Evolutionary conservation across 2,888 invertebrate genomes (phyloP).

Genomic region (Hermaeophaga mercurialis): DNA sequence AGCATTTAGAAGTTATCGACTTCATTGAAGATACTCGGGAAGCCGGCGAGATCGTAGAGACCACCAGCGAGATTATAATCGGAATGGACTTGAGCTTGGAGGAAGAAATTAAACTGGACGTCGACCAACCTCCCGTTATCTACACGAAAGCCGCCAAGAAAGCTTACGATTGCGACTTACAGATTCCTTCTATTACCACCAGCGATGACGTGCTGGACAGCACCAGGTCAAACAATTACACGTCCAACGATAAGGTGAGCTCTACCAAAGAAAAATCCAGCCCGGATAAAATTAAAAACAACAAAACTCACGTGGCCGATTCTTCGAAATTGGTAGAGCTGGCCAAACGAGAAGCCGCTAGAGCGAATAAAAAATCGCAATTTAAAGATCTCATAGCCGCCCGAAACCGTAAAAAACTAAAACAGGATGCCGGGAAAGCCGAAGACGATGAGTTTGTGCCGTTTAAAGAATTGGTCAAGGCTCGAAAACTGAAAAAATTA

Average conservation of each 20-base stretch:
- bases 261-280: constrained; percentile 30
- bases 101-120: constrained; percentile 40
- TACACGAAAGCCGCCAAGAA: constrained; percentile 49
- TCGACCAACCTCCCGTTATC: constrained; percentile 33
- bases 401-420: constrained; percentile 21
- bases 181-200: constrained; percentile 42
- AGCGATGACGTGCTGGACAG: constrained; percentile 37
- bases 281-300: constrained; percentile 16
- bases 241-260: constrained; percentile 33
- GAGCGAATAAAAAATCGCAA: constrained; percentile 22
- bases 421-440: constrained; percentile 4
- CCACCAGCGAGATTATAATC: constrained; percentile 40
- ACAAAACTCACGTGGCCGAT: constrained; percentile 11
- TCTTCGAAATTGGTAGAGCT: constrained; percentile 22
- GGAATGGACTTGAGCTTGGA: constrained; percentile 43
- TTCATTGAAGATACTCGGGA: constrained; percentile 18
- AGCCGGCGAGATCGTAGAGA: constrained; percentile 32
- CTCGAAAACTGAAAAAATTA: constrained; percentile 43
- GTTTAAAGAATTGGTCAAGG: constrained; percentile 42
- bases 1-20: constrained; percentile 19
- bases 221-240: constrained; percentile 16
- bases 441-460: constrained; percentile 42
- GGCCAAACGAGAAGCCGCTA: constrained; percentile 6
- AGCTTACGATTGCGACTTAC: constrained; percentile 43
- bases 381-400: constrained; percentile 17